A percentile compares a stretch with the other conserved stretches of the same genome.
Conservation (phyloP, 2,797 vertebrate genomes). For the Muraenolepis orangiensis region DNA sequence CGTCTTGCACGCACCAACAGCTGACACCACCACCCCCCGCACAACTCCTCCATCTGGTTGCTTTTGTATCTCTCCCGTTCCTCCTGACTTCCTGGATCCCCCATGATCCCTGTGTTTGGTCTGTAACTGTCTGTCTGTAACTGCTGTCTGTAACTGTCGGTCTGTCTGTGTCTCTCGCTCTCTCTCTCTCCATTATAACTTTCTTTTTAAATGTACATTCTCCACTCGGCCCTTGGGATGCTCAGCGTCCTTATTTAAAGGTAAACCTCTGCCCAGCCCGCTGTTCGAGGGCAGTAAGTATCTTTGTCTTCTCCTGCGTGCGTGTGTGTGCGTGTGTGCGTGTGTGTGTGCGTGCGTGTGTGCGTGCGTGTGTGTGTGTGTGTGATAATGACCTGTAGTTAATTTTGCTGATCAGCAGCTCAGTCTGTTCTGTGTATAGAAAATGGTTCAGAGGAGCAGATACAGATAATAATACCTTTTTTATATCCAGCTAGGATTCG, state of each 20-base stretch:
- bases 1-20: too few relatives aligned
- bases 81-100: constrained; percentile 30
- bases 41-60: constrained; percentile 17
- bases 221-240: constrained; percentile 67
- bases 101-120: constrained; percentile 36
- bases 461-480: neutral
- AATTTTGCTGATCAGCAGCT: neutral
- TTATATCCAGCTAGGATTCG: neutral
- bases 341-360: neutral
- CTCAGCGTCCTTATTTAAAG: constrained; percentile 97
- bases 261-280: constrained; percentile 93
- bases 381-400: neutral
- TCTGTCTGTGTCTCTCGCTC: neutral
- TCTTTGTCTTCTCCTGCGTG: constrained; percentile 37
- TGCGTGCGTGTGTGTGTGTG: neutral
- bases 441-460: neutral
- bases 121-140: constrained; percentile 53
- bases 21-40: neutral
- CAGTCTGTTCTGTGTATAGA: neutral
- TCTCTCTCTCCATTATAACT: too few relatives aligned
- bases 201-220: constrained; percentile 24
- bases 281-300: constrained; percentile 96
- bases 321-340: neutral
- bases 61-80: constrained; percentile 21
- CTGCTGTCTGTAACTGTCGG: neutral